Percentiles rank a stretch among this genome's conserved stretches.
phyloP scores from a whole-genome alignment of 2,888 invertebrate genomes.

The Cephus sareptanus region DNA sequence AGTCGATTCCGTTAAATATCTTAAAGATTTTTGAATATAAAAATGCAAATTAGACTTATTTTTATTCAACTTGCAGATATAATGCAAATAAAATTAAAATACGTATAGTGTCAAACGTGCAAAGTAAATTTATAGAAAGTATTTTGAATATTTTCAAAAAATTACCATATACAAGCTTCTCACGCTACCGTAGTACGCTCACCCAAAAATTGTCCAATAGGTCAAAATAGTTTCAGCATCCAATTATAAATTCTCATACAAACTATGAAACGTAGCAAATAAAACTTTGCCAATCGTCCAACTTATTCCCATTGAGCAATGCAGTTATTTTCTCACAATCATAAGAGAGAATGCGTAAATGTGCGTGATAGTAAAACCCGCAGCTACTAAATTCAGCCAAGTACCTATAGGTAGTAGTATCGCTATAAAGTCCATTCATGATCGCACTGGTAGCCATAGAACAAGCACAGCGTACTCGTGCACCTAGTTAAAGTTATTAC shows the following conservation, averaged over 20 bases:
- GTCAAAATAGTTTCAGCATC: not conserved
- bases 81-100: not conserved
- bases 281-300: not conserved
- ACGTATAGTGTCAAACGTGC: not conserved
- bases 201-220: not conserved
- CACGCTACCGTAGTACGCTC: not conserved
- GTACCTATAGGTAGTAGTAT: constrained; percentile 47
- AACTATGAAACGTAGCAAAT: not conserved
- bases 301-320: not conserved
- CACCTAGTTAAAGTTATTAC: not conserved
- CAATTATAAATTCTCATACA: not conserved
- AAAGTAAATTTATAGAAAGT: not conserved
- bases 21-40: not conserved
- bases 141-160: not conserved
- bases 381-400: constrained; percentile 51
- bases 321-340: not conserved
- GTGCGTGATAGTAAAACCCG: constrained; percentile 42
- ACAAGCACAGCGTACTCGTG: constrained; percentile 28
- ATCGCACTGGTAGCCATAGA: constrained; percentile 42
- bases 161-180: not conserved
- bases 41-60: not conserved
- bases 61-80: not conserved
- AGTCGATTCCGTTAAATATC: not conserved
- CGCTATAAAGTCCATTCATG: constrained; percentile 57
- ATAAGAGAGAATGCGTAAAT: constrained; percentile 1